A percentile compares a stretch with the other conserved stretches of the same genome.
Evolutionary conservation across 2,113 vertebrate species (phyloP).

Genomic region (Zosterops pallidus): DNA sequence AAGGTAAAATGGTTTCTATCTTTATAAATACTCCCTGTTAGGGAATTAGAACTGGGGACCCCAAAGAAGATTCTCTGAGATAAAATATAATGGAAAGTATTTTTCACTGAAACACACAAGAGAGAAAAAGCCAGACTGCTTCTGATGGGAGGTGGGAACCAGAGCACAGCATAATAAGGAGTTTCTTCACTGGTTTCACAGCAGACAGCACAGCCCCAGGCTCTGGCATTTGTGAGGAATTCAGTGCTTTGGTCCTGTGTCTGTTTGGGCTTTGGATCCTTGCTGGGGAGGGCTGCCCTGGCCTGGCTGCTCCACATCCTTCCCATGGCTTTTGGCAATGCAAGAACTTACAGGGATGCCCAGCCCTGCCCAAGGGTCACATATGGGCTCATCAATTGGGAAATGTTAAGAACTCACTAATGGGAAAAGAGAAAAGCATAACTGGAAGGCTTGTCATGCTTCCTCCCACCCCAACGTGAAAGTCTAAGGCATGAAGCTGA

Average conservation of each 20-base stretch:
- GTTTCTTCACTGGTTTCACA: background rate
- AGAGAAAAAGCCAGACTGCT: background rate
- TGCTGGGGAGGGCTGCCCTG: background rate
- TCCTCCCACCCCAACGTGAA: background rate
- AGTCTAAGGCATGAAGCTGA: background rate
- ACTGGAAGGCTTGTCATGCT: background rate
- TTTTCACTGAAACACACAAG: background rate
- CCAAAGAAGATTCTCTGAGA: background rate
- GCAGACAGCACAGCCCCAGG: background rate
- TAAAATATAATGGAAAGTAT: background rate
- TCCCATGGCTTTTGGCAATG: background rate
- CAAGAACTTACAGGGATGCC: rapidly evolving
- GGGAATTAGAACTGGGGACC: background rate
- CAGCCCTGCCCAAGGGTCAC: background rate
- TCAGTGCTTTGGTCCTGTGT: background rate
- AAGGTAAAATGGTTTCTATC: background rate
- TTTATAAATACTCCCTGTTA: background rate
- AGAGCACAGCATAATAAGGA: background rate
- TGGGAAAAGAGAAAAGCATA: background rate
- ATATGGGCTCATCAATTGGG: background rate
- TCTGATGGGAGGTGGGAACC: background rate
- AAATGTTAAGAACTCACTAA: background rate
- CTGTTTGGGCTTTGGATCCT: background rate
- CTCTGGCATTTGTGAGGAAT: background rate
- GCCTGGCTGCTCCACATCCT: background rate